Evolutionary conservation across 64 coral and sea anemone species (phyloP).

Genomic region (Montipora efflorescens): DNA sequence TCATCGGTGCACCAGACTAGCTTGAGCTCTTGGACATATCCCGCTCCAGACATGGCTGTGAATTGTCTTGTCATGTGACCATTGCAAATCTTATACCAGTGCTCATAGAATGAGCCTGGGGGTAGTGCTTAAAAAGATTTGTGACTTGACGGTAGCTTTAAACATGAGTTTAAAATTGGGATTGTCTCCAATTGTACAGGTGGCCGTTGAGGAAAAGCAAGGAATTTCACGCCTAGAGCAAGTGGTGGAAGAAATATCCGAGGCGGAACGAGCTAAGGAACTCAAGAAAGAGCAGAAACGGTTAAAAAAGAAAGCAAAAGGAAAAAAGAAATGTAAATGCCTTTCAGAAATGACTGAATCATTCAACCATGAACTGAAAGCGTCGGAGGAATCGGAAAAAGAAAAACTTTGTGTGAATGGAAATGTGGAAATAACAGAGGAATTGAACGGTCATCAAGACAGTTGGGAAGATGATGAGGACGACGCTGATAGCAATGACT

Average conservation of each 20-base stretch:
- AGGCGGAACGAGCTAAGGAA: slow-evolving; percentile 90
- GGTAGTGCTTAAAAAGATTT: background rate
- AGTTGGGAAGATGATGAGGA: slow-evolving; percentile 87
- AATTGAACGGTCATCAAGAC: background rate
- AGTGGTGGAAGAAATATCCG: slow-evolving; percentile 97
- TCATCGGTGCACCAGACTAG: no score
- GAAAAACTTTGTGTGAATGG: slow-evolving; percentile 60
- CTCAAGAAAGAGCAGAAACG: slow-evolving; percentile 92
- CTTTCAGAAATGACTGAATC: background rate
- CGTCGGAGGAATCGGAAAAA: slow-evolving; percentile 43
- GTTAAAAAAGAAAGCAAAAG: slow-evolving; percentile 90
- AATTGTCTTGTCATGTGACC: no score
- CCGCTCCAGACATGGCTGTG: no score
- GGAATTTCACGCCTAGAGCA: slow-evolving; percentile 97
- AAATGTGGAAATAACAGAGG: slow-evolving; percentile 40
- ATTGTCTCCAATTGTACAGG: slow-evolving; percentile 38
- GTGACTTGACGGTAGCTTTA: background rate
- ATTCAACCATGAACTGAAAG: slow-evolving; percentile 27
- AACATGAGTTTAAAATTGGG: background rate
- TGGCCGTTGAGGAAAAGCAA: slow-evolving; percentile 93
- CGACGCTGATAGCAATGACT: slow-evolving; percentile 57
- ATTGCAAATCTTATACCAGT: no score
- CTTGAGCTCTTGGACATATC: no score
- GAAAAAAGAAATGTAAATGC: slow-evolving; percentile 95
- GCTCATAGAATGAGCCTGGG: no score